phyloP scores from a whole-genome alignment of 2,888 invertebrate species.

The Luffia ferchaultella region DNA sequence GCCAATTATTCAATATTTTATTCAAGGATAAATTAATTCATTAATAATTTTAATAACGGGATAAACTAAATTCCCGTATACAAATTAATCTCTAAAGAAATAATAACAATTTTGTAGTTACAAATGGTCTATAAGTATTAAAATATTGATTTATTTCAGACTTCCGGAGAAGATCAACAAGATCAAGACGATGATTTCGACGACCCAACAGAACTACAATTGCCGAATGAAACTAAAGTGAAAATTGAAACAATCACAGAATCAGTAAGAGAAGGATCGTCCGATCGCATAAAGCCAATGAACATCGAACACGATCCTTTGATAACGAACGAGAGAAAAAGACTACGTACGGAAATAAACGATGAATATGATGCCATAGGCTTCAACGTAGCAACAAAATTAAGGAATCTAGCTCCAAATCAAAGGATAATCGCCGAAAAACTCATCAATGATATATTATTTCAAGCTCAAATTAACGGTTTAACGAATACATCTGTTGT shows the following conservation, averaged over 20 bases:
- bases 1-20: too few relatives aligned
- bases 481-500: conserved; percentile 24
- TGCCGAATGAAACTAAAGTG: too few relatives aligned
- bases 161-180: conserved; percentile 27
- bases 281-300: too few relatives aligned
- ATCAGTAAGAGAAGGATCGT: too few relatives aligned
- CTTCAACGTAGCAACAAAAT: conserved; percentile 51
- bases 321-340: neutral
- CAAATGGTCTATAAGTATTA: neutral
- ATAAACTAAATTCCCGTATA: too few relatives aligned
- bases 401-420: conserved; percentile 38
- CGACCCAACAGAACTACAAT: too few relatives aligned
- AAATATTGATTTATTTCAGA: conserved; percentile 19
- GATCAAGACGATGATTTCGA: conserved; percentile 13
- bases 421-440: conserved; percentile 51
- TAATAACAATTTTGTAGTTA: neutral
- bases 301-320: too few relatives aligned
- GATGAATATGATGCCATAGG: conserved; percentile 59
- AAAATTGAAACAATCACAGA: too few relatives aligned
- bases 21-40: too few relatives aligned
- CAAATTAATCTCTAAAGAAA: neutral
- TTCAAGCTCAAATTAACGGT: conserved; percentile 43
- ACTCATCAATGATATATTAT: conserved; percentile 48
- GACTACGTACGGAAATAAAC: conserved; percentile 19
- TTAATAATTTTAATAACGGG: too few relatives aligned